Evolutionary conservation across 2,113 vertebrate species (phyloP).

Genomic region (Corapipo altera): DNA sequence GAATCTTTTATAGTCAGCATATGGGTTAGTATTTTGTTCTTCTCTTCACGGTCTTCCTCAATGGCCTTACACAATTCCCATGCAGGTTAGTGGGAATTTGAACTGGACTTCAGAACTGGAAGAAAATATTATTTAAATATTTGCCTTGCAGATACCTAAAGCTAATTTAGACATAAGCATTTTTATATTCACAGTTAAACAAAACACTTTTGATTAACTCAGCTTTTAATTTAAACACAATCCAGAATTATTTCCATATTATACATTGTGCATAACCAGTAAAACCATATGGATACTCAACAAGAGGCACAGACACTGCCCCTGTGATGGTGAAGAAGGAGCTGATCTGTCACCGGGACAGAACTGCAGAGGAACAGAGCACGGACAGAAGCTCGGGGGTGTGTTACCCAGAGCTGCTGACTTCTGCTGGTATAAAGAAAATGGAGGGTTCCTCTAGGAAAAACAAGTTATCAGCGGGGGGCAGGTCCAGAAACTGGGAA

Average conservation of each 20-base stretch:
- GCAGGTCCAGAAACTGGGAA: not conserved
- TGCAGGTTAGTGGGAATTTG: not conserved
- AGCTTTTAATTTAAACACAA: not conserved
- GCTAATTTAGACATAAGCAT: not conserved
- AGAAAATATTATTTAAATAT: not conserved
- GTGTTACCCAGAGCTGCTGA: not conserved
- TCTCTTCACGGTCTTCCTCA: not conserved
- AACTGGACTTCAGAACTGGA: not conserved
- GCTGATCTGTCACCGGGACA: not conserved
- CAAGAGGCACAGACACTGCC: not conserved
- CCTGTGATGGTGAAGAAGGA: not conserved
- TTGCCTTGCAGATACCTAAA: not conserved
- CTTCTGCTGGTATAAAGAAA: not conserved
- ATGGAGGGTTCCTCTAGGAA: not conserved
- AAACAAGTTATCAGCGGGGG: not conserved
- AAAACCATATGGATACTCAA: not conserved
- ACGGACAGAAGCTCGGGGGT: rapidly evolving
- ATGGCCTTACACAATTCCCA: not conserved
- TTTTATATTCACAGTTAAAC: not conserved
- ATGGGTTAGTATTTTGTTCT: not conserved
- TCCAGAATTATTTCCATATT: not conserved
- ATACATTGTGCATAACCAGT: not conserved
- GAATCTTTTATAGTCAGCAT: not conserved
- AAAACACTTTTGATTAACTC: not conserved
- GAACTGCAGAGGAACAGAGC: not conserved